phyloP scores from a whole-genome alignment of 2,888 invertebrate genomes.

The Zaprionus obscuricornis region DNA sequence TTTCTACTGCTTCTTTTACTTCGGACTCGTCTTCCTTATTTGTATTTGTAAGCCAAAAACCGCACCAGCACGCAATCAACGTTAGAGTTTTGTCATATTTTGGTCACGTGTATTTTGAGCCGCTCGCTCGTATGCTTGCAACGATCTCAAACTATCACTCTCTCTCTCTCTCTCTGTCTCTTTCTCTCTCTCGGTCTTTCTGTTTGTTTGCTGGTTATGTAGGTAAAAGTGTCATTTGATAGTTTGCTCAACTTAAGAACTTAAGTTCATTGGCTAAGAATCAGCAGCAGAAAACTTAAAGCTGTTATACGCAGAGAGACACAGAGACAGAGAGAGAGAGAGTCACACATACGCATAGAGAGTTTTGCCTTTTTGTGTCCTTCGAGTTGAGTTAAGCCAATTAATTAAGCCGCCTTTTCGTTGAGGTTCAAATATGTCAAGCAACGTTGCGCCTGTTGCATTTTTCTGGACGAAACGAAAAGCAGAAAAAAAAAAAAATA shows the following conservation, averaged over 20 bases:
- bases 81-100: slow-evolving; percentile 68
- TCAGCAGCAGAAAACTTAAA: slow-evolving; percentile 5
- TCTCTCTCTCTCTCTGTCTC: no score
- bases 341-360: no score
- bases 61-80: slow-evolving; percentile 68
- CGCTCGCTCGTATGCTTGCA: no score
- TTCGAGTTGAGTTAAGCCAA: slow-evolving; percentile 66
- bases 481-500: slow-evolving; percentile 5
- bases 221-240: slow-evolving; percentile 68
- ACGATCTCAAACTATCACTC: no score
- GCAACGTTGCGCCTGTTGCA: slow-evolving; percentile 71
- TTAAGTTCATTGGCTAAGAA: slow-evolving; percentile 31
- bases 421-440: slow-evolving; percentile 67
- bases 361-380: no score
- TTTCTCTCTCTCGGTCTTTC: slow-evolving; percentile 13
- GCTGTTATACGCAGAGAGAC: no score
- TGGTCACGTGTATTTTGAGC: slow-evolving; percentile 63
- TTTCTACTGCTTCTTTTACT: no score
- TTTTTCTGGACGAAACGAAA: slow-evolving; percentile 35
- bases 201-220: slow-evolving; percentile 26
- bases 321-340: background rate
- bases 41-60: slow-evolving; percentile 48
- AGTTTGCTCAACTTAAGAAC: slow-evolving; percentile 54
- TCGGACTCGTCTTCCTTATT: no score
- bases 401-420: slow-evolving; percentile 64